These are phyloP conservation scores for Lasioglossum malachurum DNA, from an alignment of 2,888 invertebrate species.

Conservation along the genomic window DNA sequence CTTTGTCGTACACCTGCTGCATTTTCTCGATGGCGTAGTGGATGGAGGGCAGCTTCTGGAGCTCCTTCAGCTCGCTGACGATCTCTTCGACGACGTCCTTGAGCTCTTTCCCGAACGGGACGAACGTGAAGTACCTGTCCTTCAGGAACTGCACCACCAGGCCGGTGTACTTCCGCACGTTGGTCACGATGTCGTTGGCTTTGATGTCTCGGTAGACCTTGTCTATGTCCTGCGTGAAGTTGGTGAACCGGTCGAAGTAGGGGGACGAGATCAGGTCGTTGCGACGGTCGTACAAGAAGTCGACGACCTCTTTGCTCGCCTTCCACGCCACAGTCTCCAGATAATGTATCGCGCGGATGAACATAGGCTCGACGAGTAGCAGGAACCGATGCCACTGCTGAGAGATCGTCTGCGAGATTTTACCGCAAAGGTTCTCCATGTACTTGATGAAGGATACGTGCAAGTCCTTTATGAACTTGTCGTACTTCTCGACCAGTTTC, in stretches of 20 bases:
- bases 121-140: conserved; percentile 89
- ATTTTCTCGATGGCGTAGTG: conserved; percentile 86
- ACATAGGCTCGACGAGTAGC: conserved; percentile 91
- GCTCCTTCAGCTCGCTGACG: conserved; percentile 87
- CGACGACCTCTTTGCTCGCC: conserved; percentile 91
- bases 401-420: conserved; percentile 88
- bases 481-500: conserved; percentile 90
- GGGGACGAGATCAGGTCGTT: conserved; percentile 92
- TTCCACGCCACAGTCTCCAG: conserved; percentile 91
- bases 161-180: conserved; percentile 91
- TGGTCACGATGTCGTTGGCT: conserved; percentile 91
- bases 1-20: conserved; percentile 88
- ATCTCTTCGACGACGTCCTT: conserved; percentile 88
- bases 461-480: conserved; percentile 91
- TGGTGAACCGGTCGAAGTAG: conserved; percentile 92
- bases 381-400: conserved; percentile 91
- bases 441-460: conserved; percentile 90
- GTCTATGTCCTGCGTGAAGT: conserved; percentile 93
- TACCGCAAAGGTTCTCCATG: conserved; percentile 91
- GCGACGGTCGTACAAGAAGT: conserved; percentile 92
- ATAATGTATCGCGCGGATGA: conserved; percentile 91
- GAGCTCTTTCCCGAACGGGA: conserved; percentile 90
- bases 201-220: conserved; percentile 91
- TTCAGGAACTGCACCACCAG: conserved; percentile 89
- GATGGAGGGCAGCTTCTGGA: conserved; percentile 88